Base-by-base conservation (phyloP, 2,888 invertebrate species). In the Argyresthia goedartella region DNA sequence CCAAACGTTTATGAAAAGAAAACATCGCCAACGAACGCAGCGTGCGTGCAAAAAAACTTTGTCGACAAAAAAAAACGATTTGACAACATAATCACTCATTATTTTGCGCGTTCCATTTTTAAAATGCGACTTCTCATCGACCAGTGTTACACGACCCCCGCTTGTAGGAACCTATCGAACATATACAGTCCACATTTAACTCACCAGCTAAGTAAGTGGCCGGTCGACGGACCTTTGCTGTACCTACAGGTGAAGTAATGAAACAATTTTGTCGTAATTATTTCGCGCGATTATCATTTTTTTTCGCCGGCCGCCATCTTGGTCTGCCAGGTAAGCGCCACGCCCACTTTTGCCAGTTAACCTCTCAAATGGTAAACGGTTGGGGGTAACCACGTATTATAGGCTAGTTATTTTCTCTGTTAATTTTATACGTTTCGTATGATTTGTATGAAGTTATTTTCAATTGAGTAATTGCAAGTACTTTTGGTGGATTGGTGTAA, bases 241-340 rank as follows among this genome's bases (percentile, higher is more conserved):
- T 6, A 25, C n/a, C n/a, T n/a, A n/a, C 74, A 73, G 73, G 73
- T 74, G 76, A 64, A 66, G 65, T 77, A 76, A 77, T 76, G 73
- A 72, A 75, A 76, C 71, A 76, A 77, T 78, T 78, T 73, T 25
- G 25, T 59, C 57, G 63, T 69, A 74, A 76, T 78, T 76, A 75
- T 76, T 66, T 63, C 61, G 64, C 63, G 67, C 69, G 69, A 66
- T 72, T 68, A 69, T 66, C 59, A 55, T 64, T 67, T 71, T 76
- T 75, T 73, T 69, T 63, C 59, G 57, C 4, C 55, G 60, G 63
- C 71, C 56, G 79, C 80, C 80, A 80, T 80, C 62, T 81, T 80
- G 76, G 54, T 53, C 8, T 8, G 46, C 44, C 16, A 14, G 6
- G 15, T 44, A 25, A 25, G 25, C n/a, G n/a, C 25, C 25, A 25